Percentiles rank a stretch among this genome's conserved stretches.
Evolutionary conservation across 2,113 vertebrate species (phyloP).

Genomic region (Cochlearius cochlearius): DNA sequence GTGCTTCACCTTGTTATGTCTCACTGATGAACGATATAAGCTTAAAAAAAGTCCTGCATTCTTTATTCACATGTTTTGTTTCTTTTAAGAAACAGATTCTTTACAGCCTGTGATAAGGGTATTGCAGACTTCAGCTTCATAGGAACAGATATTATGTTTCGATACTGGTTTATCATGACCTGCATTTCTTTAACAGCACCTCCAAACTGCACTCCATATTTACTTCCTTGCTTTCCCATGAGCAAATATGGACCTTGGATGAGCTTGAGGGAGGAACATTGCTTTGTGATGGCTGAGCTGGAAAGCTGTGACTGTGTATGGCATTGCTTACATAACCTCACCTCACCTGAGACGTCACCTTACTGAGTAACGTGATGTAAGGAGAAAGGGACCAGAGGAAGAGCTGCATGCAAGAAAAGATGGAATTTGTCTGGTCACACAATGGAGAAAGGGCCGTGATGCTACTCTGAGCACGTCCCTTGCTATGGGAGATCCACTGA

Average conservation of each 20-base stretch:
- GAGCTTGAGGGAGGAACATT: neutral
- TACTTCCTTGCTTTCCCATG: neutral
- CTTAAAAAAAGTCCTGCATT: neutral
- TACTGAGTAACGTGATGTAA: rapidly evolving
- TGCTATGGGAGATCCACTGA: rapidly evolving
- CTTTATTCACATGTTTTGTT: neutral
- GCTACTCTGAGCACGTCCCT: rapidly evolving
- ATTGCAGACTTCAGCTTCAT: neutral
- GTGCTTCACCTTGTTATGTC: neutral
- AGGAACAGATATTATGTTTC: neutral
- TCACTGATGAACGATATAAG: neutral
- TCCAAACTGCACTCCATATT: neutral
- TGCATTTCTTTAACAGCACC: neutral
- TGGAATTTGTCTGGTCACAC: neutral
- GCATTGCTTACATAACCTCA: neutral
- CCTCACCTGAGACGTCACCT: neutral
- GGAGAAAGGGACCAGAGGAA: neutral
- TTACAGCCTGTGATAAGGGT: neutral
- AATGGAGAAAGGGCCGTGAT: neutral
- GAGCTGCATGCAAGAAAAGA: neutral
- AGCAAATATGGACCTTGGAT: neutral
- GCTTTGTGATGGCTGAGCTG: neutral
- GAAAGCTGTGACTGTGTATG: neutral
- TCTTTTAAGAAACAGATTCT: neutral
- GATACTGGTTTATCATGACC: neutral